Evolutionary conservation across 92 coral and sea anemone species (phyloP).

Genomic region (Zoanthus sansibaricus): DNA sequence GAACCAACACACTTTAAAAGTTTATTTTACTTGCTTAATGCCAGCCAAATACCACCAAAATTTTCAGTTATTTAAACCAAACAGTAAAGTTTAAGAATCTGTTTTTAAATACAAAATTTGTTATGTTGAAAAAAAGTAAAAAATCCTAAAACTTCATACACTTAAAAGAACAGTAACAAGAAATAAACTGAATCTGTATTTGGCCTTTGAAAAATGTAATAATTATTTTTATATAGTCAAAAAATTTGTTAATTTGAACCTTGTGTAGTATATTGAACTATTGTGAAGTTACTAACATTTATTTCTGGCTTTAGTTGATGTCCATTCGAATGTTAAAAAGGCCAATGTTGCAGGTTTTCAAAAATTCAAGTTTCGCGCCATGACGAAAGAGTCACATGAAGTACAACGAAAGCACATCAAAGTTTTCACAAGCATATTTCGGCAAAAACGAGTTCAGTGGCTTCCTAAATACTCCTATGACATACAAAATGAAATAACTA

Average conservation of each 20-base stretch:
- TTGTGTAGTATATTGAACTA: background rate
- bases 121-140: too few species aligned
- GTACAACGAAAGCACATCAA: conserved; percentile 8
- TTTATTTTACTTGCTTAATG: conserved; percentile 9
- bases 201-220: conserved; percentile 5
- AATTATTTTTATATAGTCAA: background rate
- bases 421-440: conserved; percentile 18
- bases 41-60: conserved; percentile 34
- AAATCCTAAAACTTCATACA: too few species aligned
- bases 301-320: conserved; percentile 1
- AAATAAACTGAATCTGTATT: background rate
- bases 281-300: background rate
- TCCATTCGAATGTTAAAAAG: background rate
- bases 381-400: background rate
- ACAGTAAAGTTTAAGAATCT: conserved; percentile 29
- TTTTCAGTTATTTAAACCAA: conserved; percentile 26
- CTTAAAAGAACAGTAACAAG: too few species aligned
- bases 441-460: background rate
- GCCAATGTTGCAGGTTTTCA: background rate
- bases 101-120: background rate
- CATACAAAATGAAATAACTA: conserved; percentile 16
- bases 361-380: background rate
- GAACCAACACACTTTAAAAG: conserved; percentile 16
- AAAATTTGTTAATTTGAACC: background rate
- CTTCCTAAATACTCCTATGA: conserved; percentile 15